Conservation (phyloP, 2,888 invertebrate species). For the Diarsia mendica region DNA sequence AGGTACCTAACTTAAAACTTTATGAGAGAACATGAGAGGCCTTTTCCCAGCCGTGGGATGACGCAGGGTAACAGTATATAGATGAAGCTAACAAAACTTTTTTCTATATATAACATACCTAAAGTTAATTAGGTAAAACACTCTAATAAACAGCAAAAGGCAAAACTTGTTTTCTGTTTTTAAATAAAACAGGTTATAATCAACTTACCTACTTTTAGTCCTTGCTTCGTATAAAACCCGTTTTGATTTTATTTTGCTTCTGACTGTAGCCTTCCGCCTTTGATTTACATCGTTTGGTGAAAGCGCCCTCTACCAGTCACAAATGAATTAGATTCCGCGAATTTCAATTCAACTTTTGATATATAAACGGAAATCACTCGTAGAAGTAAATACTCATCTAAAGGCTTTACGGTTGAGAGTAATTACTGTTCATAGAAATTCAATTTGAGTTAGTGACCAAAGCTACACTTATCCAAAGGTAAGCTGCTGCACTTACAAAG, state of each 20-base stretch:
- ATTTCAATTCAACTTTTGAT: background rate
- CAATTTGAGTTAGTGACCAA: background rate
- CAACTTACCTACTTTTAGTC: background rate
- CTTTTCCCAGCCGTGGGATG: no score
- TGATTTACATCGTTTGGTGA: no score
- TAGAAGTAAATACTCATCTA: background rate
- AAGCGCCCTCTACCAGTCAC: background rate
- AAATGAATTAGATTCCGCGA: background rate
- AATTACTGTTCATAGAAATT: background rate
- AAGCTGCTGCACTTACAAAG: background rate
- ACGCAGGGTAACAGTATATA: no score
- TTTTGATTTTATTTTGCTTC: background rate
- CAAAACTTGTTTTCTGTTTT: conserved; percentile 28
- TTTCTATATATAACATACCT: no score
- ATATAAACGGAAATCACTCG: background rate
- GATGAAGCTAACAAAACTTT: background rate
- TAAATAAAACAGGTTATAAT: conserved; percentile 24
- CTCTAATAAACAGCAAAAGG: conserved; percentile 4
- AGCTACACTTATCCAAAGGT: no score
- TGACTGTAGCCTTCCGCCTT: no score
- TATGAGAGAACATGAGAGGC: no score
- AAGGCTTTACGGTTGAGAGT: background rate
- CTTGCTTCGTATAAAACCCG: background rate
- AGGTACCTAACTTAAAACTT: background rate
- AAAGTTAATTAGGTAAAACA: no score